Evolutionary conservation across 2,113 vertebrate genomes (phyloP), one percentile per base, ranked within the genome.

Genomic region (Osmerus mordax): DNA sequence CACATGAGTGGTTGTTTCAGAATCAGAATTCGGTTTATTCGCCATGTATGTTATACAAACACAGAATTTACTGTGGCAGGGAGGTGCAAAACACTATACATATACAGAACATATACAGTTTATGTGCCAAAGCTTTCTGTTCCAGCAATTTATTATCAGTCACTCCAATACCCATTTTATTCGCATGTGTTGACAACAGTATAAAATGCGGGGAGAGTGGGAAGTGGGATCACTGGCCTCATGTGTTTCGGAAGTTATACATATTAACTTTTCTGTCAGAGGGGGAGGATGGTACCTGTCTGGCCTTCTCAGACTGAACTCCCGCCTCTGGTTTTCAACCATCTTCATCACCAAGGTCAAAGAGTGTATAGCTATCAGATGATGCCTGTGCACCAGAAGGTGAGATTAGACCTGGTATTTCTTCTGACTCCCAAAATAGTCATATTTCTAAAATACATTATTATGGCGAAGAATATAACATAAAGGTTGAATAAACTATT

Each of bases 341-440:
- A 51, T 79, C 64, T 65, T 71, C 21, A 63, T 70, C n/a, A 52
- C 23, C 21, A 25, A 54, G 29, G 0, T 18, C 18, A 32, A 71
- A 71, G 56, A 70, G 36, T 62, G 61, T 28, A 52, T 62, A 67
- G 64, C 55, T 69, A 66, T 51, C 14, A 51, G n/a, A 19, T 25
- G 60, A 76, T 76, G 53, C 47, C 8, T 78, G 21, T 4, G 72
- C 62, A 73, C 32, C 29, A 67, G 32, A 69, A 67, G 51, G 61
- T 18, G 1, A 65, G 66, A 74, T 21, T 64, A 36, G 78, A 11
- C 51, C 58, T 72, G 61, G 65, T 66, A 74, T 75, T 65, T 73
- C 19, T 28, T 52, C 16, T n/a, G 4, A 19, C 66, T 25, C 21
- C 23, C 8, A 3, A 11, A 59, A 28, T 70, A 13, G n/a, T 12